Evolutionary conservation across 2,113 vertebrate genomes (phyloP).

Genomic region (Petrocephalus zakoni): DNA sequence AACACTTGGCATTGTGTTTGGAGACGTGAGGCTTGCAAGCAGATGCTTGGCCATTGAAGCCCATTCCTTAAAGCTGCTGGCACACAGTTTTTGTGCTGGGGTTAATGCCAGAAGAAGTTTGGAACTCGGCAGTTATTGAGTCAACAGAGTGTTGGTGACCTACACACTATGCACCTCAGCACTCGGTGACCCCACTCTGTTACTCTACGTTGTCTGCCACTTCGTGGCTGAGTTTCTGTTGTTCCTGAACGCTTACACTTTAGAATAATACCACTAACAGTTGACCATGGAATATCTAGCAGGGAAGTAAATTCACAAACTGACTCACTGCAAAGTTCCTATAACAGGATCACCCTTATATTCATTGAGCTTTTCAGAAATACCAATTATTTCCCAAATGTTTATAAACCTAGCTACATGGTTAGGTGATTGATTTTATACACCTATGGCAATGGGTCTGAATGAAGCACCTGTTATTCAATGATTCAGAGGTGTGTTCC

Average conservation of each 20-base stretch:
- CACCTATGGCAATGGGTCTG: background rate
- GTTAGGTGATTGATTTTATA: background rate
- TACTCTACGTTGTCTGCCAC: background rate
- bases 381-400: background rate
- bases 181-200: background rate
- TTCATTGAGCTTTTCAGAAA: background rate
- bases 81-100: background rate
- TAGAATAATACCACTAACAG: background rate
- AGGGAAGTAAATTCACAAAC: background rate
- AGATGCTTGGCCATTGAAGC: background rate
- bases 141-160: background rate
- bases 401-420: background rate
- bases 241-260: background rate
- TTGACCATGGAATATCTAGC: background rate
- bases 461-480: background rate
- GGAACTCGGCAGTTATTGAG: background rate
- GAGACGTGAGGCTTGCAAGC: background rate
- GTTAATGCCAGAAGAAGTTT: background rate
- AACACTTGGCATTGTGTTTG: background rate
- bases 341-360: background rate
- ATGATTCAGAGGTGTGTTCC: background rate
- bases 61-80: background rate
- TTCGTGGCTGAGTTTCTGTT: background rate
- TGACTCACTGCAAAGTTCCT: background rate
- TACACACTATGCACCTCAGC: background rate